Percentiles rank a stretch among this genome's conserved stretches.
phyloP scores from a whole-genome alignment of 2,888 invertebrate genomes.

The Sialis fuliginosa region DNA sequence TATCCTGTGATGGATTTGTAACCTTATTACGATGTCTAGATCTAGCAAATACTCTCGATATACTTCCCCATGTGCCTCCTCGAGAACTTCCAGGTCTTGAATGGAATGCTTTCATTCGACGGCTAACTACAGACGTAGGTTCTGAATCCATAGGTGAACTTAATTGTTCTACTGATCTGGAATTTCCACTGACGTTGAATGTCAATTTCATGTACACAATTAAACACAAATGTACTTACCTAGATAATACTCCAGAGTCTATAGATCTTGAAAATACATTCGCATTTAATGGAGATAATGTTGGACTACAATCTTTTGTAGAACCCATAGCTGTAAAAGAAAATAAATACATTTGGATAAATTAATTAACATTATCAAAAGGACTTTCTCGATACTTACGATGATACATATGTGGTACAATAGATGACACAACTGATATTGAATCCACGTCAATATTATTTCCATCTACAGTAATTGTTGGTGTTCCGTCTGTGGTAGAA shows the following conservation, averaged over 20 bases:
- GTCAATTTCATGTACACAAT: too few relatives aligned
- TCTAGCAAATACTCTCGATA: conserved; percentile 75
- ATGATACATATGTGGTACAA: conserved; percentile 47
- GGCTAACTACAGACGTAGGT: conserved; percentile 32
- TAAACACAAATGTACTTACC: conserved; percentile 22
- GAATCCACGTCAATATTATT: conserved; percentile 53
- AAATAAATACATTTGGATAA: background rate
- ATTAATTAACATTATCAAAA: too few relatives aligned
- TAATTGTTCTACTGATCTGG: conserved; percentile 64
- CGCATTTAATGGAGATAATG: conserved; percentile 60
- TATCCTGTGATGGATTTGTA: conserved; percentile 44
- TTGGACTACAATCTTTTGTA: conserved; percentile 70
- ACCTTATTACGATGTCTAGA: conserved; percentile 68
- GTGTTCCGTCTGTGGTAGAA: conserved; percentile 57
- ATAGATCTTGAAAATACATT: conserved; percentile 60
- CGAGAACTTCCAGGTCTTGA: conserved; percentile 33
- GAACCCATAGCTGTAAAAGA: conserved; percentile 44
- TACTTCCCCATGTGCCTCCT: conserved; percentile 80
- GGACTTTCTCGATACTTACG: conserved; percentile 34
- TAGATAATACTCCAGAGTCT: conserved; percentile 45
- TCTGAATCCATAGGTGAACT: conserved; percentile 61
- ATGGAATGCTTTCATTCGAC: conserved; percentile 20
- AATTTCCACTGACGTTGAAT: background rate
- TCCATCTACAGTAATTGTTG: conserved; percentile 35
- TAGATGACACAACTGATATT: conserved; percentile 50